A percentile compares a stretch with the other conserved stretches of the same genome.
Conservation (phyloP, 2,113 vertebrate genomes). For the Pelusios castaneus region DNA sequence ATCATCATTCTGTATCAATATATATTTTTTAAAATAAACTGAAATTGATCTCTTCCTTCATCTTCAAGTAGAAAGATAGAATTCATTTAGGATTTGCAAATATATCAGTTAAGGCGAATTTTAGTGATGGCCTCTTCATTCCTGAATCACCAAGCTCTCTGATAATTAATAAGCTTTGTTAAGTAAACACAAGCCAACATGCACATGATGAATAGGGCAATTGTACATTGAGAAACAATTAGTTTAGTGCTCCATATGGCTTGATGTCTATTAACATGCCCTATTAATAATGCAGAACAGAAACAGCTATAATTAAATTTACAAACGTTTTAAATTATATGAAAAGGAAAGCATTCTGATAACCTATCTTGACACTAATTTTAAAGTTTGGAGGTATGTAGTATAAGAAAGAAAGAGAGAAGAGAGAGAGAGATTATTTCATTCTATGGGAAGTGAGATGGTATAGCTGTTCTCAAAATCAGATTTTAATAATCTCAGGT, state of each 20-base stretch:
- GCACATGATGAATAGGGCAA: slow-evolving; percentile 82
- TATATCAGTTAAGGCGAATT: slow-evolving; percentile 49
- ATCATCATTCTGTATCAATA: background rate
- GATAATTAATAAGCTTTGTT: slow-evolving; percentile 85
- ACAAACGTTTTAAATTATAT: slow-evolving; percentile 66
- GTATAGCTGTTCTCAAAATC: background rate
- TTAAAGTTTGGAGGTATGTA: slow-evolving; percentile 62
- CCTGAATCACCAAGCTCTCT: slow-evolving; percentile 67
- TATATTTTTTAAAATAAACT: background rate
- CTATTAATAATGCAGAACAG: slow-evolving; percentile 70
- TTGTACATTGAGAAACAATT: slow-evolving; percentile 64
- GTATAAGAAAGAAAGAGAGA: background rate
- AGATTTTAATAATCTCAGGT: accelerated
- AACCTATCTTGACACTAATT: slow-evolving; percentile 67
- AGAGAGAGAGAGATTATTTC: accelerated
- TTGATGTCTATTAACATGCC: slow-evolving; percentile 67
- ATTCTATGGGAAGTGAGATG: accelerated
- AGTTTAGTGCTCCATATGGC: slow-evolving; percentile 59
- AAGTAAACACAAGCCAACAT: slow-evolving; percentile 77
- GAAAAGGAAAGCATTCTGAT: slow-evolving; percentile 53
- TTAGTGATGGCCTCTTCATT: slow-evolving; percentile 43
- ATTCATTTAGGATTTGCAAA: too few species aligned
- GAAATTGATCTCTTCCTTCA: background rate
- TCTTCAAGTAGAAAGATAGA: background rate
- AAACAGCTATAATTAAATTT: slow-evolving; percentile 68